Evolutionary conservation across 2,888 invertebrate genomes (phyloP).

Genomic region (Lithosia quadra): DNA sequence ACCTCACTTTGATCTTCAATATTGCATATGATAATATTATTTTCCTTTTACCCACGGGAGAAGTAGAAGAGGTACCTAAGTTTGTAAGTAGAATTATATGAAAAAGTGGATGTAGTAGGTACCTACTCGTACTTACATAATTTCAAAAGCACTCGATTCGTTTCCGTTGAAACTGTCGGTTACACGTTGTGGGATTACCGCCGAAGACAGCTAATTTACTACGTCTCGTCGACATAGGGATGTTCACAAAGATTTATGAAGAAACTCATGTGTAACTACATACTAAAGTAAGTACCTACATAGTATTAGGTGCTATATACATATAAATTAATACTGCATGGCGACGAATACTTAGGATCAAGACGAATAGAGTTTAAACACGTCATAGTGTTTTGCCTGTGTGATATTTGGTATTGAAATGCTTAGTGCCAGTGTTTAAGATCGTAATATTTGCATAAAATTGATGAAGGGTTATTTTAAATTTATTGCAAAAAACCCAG

Average conservation of each 20-base stretch:
- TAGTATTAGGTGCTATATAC: constrained; percentile 17
- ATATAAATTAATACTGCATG: constrained; percentile 7
- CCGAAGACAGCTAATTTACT: constrained; percentile 57
- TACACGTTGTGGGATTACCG: constrained; percentile 54
- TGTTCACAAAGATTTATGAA: constrained; percentile 51
- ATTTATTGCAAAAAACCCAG: not conserved
- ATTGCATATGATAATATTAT: constrained; percentile 36
- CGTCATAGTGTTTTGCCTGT: too few species aligned
- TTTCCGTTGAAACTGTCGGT: constrained; percentile 41
- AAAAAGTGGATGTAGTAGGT: not conserved
- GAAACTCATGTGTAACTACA: constrained; percentile 47
- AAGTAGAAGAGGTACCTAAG: not conserved
- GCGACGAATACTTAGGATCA: not conserved
- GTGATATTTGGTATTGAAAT: too few species aligned
- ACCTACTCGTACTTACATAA: constrained; percentile 15
- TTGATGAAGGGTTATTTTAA: too few species aligned
- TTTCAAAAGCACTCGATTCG: constrained; percentile 31
- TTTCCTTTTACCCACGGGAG: constrained; percentile 34
- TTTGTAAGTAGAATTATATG: not conserved
- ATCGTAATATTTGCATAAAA: too few species aligned
- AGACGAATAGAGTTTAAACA: too few species aligned
- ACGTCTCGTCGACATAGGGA: constrained; percentile 40
- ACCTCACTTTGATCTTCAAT: constrained; percentile 38
- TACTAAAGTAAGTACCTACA: constrained; percentile 29
- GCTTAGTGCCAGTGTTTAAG: too few species aligned